Evolutionary conservation across 1,140 invertebrate species (phyloP), one percentile per base, ranked within the genome.

Genomic region (Coboldia fuscipes): DNA sequence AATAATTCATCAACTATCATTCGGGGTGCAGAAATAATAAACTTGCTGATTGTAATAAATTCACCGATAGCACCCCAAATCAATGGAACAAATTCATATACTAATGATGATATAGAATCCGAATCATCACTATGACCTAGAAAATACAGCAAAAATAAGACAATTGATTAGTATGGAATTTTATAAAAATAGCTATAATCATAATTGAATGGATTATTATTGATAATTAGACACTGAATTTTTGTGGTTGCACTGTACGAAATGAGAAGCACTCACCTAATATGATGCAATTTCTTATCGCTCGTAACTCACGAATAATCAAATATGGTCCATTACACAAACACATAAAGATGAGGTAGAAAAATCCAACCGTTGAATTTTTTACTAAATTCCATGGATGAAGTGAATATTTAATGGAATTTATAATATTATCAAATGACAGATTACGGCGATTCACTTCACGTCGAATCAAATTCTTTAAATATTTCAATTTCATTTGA

Each of bases 1-100:
- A 72, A 60, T 0, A 73, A 41, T 38, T 71, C 70, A 15, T 73
- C 61, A 2, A 69, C 45, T 12, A 76, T 58, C 4, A 63, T 61
- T 20, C 63, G 56, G 0, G 71, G 69, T 0, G 67, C 66, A 26
- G 51, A 58, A 29, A 69, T 57, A 0, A 62, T 43, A 21, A 73
- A 58, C 42, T 53, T 54, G 3, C 46, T 42, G n/a, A 72, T 63
- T 24, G 68, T 63, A 0, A 65, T 12, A 0, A 64, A 12, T 41
- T 77, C 72, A 14, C 63, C 44, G 7, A 55, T 42, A 0, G 68
- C 63, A 34, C 61, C 57, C 12, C 65, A 56, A 3, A 65, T 34
- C 19, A 75, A 41, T 0, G 70, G 69, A 5, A 72, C 43, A 41
- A 70, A 73, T 32, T 56, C 57, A 24, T 61, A 58, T 0, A 69